Conservation (phyloP, 2,797 vertebrate species). For the Discoglossus pictus region DNA sequence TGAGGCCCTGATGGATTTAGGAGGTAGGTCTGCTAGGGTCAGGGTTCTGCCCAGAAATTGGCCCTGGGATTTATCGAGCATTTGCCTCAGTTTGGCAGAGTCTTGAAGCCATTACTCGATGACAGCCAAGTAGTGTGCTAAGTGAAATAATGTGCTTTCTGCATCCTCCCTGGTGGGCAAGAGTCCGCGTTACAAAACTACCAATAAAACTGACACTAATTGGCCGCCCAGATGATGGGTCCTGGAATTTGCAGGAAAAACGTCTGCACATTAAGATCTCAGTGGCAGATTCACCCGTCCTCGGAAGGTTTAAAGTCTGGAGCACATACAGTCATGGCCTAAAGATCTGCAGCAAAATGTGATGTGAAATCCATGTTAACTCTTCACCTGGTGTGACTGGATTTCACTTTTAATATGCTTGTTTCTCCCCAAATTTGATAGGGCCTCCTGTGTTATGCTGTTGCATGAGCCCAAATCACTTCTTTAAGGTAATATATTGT, state of each 20-base stretch:
- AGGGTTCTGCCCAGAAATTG: slow-evolving; percentile 32
- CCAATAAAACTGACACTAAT: slow-evolving; percentile 53
- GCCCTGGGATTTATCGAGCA: slow-evolving; percentile 41
- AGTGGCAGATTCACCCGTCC: slow-evolving; percentile 51
- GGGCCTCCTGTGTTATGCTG: too few relatives aligned
- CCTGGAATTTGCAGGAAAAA: slow-evolving; percentile 49
- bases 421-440: too few relatives aligned
- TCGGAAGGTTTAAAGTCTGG: slow-evolving; percentile 50
- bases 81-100: slow-evolving; percentile 45
- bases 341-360: slow-evolving; percentile 37
- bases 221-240: slow-evolving; percentile 49
- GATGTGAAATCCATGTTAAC: slow-evolving; percentile 39
- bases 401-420: too few relatives aligned
- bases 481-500: too few relatives aligned
- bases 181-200: slow-evolving; percentile 48
- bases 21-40: slow-evolving; percentile 39
- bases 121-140: slow-evolving; percentile 48
- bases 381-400: too few relatives aligned
- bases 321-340: slow-evolving; percentile 48
- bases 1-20: slow-evolving; percentile 31
- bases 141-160: slow-evolving; percentile 52
- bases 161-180: slow-evolving; percentile 50
- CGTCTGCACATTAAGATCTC: slow-evolving; percentile 51
- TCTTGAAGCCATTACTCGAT: slow-evolving; percentile 47
- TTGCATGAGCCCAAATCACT: too few relatives aligned